phyloP scores from a whole-genome alignment of 2,113 vertebrate species.

The Labeo catla region DNA sequence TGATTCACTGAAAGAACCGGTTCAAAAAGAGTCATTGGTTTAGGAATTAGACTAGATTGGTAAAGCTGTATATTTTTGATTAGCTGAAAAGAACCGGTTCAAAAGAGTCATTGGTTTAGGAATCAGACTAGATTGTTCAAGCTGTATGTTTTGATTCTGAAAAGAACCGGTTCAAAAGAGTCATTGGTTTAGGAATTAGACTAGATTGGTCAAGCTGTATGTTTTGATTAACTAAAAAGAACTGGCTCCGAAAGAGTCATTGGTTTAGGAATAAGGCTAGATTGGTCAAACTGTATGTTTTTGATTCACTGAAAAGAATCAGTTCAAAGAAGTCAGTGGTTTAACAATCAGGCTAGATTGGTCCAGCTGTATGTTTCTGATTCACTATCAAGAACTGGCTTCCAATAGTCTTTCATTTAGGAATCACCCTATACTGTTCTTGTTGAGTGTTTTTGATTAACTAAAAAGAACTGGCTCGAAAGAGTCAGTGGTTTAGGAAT shows the following conservation, averaged over 20 bases:
- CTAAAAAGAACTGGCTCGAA: too few species aligned
- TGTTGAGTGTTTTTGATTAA: too few species aligned
- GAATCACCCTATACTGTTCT: too few species aligned
- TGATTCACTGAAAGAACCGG: background rate
- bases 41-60: too few species aligned
- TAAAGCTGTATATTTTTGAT: too few species aligned
- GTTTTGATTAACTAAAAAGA: background rate
- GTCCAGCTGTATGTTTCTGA: background rate
- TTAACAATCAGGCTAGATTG: background rate
- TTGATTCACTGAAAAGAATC: background rate
- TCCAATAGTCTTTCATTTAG: too few species aligned
- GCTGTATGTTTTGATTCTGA: background rate
- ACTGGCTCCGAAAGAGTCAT: background rate
- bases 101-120: background rate
- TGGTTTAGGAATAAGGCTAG: background rate
- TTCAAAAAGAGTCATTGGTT: background rate
- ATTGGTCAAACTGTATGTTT: background rate
- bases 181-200: background rate
- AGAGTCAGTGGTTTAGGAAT: too few species aligned
- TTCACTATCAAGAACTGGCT: background rate
- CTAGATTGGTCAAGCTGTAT: background rate
- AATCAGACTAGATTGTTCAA: background rate
- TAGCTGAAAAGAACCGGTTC: too few species aligned
- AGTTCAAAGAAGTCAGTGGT: background rate
- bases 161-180: background rate